Percentiles rank a stretch among this genome's conserved stretches.
Evolutionary conservation across 2,888 invertebrate species (phyloP).

Genomic region (Meteorus cinctellus): DNA sequence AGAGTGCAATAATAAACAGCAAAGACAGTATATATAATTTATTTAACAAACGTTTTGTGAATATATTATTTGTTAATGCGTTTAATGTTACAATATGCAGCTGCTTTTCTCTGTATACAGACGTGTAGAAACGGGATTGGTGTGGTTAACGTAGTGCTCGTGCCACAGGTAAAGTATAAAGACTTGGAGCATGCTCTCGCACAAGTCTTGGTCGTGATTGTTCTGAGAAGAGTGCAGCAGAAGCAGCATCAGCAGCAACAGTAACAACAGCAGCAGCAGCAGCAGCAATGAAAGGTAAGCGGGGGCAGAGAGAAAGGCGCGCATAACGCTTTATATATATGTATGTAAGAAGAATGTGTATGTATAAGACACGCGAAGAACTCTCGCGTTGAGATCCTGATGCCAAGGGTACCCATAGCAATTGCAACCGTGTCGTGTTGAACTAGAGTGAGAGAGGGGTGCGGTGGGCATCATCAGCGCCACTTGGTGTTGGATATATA

Average conservation of each 20-base stretch:
- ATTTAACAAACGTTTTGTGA: neutral
- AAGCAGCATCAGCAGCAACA: slow-evolving; percentile 27
- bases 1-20: neutral
- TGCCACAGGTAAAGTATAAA: slow-evolving; percentile 49
- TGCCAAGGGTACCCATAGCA: slow-evolving; percentile 53
- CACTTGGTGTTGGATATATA: neutral
- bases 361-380: slow-evolving; percentile 33
- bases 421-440: slow-evolving; percentile 61
- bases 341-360: neutral
- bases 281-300: slow-evolving; percentile 40
- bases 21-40: neutral
- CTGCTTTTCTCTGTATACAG: slow-evolving; percentile 14
- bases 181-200: slow-evolving; percentile 49
- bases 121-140: slow-evolving; percentile 49
- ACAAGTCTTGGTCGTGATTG: slow-evolving; percentile 59
- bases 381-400: slow-evolving; percentile 52
- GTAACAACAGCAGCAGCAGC: slow-evolving; percentile 27
- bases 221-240: slow-evolving; percentile 58
- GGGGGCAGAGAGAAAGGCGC: slow-evolving; percentile 37
- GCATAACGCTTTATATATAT: slow-evolving; percentile 1
- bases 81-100: neutral
- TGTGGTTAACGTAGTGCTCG: slow-evolving; percentile 58
- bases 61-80: neutral
- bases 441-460: slow-evolving; percentile 32
- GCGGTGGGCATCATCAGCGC: neutral